Percentiles rank a stretch among this genome's conserved stretches.
Conservation (phyloP, 2,888 invertebrate genomes). For the Plagodis pulveraria region DNA sequence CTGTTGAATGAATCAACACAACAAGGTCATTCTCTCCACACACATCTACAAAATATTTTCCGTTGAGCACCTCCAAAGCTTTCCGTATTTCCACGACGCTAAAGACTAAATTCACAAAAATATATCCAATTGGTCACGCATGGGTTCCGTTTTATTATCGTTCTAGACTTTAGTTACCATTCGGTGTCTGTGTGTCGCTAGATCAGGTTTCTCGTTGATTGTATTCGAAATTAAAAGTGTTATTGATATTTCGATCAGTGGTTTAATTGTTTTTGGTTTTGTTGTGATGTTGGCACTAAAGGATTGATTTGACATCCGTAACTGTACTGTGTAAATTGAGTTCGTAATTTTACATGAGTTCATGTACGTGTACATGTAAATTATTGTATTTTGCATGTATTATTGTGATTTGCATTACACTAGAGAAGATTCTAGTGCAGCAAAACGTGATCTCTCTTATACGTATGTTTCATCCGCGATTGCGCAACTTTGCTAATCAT, state of each 20-base stretch:
- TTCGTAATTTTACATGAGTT: not conserved
- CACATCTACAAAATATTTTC: slow-evolving; percentile 31
- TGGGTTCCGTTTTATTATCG: slow-evolving; percentile 38
- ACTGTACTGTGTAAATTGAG: not conserved
- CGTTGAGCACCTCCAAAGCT: slow-evolving; percentile 26
- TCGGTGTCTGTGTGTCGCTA: slow-evolving; percentile 50
- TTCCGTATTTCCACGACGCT: slow-evolving; percentile 33
- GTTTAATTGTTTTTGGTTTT: slow-evolving; percentile 11
- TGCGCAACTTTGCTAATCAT: slow-evolving; percentile 21
- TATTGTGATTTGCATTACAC: not conserved
- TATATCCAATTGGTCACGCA: slow-evolving; percentile 17
- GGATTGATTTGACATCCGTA: slow-evolving; percentile 7
- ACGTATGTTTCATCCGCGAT: slow-evolving; percentile 1
- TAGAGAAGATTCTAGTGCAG: not conserved
- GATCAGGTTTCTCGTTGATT: slow-evolving; percentile 46
- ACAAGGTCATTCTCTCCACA: slow-evolving; percentile 48
- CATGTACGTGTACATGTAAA: too few relatives aligned
- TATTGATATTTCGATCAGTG: slow-evolving; percentile 23
- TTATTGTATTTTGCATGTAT: not conserved
- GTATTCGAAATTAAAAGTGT: slow-evolving; percentile 40
- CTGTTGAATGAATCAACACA: slow-evolving; percentile 57
- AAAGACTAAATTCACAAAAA: slow-evolving; percentile 39
- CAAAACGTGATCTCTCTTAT: slow-evolving; percentile 1
- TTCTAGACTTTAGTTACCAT: slow-evolving; percentile 51
- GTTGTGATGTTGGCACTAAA: slow-evolving; percentile 3